A percentile compares a stretch with the other conserved stretches of the same genome.
Evolutionary conservation across 2,797 vertebrate genomes (phyloP).

Genomic region (Rallus crepitans): DNA sequence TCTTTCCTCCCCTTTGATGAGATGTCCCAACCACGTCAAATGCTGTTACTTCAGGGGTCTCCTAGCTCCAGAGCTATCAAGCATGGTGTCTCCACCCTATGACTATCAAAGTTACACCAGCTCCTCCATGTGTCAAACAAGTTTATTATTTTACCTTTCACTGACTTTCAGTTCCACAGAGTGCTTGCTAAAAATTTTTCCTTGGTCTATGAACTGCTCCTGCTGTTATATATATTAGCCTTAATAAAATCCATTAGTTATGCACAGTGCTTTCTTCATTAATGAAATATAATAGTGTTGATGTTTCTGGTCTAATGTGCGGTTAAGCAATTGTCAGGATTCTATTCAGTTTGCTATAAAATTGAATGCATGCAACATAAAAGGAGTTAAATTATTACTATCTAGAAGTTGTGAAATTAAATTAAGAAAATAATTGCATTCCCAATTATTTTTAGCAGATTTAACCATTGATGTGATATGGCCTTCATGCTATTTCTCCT

Average conservation of each 20-base stretch:
- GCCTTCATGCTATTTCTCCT: neutral
- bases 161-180: neutral
- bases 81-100: neutral
- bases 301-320: neutral
- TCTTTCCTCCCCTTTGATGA: slow-evolving; percentile 18
- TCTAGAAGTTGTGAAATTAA: neutral
- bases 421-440: neutral
- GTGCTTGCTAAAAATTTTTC: neutral
- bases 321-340: neutral
- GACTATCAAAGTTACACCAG: slow-evolving; percentile 26
- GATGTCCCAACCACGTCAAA: slow-evolving; percentile 57
- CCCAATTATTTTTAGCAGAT: neutral
- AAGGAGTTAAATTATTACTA: neutral
- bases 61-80: neutral
- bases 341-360: neutral
- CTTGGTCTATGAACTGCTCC: neutral
- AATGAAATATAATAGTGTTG: slow-evolving; percentile 3
- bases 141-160: slow-evolving; percentile 45
- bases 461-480: neutral
- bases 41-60: slow-evolving; percentile 40
- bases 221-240: neutral
- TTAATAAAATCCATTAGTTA: slow-evolving; percentile 36
- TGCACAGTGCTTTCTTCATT: slow-evolving; percentile 23
- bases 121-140: neutral
- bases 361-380: neutral